phyloP scores from a whole-genome alignment of 2,113 vertebrate genomes.

The Rhipidura dahli region DNA sequence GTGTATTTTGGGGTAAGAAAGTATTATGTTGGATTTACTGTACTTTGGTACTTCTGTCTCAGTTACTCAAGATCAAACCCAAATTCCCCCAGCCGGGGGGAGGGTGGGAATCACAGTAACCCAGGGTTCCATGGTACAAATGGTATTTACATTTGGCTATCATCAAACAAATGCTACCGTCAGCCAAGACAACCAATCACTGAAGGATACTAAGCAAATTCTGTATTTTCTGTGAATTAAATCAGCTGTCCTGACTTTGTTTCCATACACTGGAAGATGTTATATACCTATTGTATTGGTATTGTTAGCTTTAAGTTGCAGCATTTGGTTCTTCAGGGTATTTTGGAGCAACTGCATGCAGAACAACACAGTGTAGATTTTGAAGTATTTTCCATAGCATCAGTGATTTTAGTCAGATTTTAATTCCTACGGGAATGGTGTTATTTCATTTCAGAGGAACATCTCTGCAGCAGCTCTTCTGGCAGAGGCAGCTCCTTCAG shows the following conservation, averaged over 20 bases:
- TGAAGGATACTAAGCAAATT: neutral
- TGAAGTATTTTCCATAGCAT: neutral
- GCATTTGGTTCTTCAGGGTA: neutral
- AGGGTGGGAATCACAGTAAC: neutral
- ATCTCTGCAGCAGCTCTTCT: neutral
- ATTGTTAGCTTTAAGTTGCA: neutral
- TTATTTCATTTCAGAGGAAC: neutral
- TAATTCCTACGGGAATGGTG: neutral
- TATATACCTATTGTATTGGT: neutral
- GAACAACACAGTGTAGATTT: neutral
- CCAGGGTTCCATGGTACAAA: neutral
- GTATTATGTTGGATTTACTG: slow-evolving; percentile 46
- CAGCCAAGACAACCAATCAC: neutral
- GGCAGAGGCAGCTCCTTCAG: neutral
- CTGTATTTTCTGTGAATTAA: neutral
- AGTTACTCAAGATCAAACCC: neutral
- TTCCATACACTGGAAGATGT: neutral
- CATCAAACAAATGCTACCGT: neutral
- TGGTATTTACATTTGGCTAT: neutral
- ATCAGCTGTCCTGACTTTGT: neutral
- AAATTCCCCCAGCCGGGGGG: neutral
- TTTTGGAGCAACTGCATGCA: neutral
- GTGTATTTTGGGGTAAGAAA: slow-evolving; percentile 19
- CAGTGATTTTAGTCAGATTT: neutral
- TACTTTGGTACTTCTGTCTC: slow-evolving; percentile 3